A percentile compares a stretch with the other conserved stretches of the same genome.
phyloP scores from a whole-genome alignment of 2,888 invertebrate genomes.

The Muschampia plurimacula region DNA sequence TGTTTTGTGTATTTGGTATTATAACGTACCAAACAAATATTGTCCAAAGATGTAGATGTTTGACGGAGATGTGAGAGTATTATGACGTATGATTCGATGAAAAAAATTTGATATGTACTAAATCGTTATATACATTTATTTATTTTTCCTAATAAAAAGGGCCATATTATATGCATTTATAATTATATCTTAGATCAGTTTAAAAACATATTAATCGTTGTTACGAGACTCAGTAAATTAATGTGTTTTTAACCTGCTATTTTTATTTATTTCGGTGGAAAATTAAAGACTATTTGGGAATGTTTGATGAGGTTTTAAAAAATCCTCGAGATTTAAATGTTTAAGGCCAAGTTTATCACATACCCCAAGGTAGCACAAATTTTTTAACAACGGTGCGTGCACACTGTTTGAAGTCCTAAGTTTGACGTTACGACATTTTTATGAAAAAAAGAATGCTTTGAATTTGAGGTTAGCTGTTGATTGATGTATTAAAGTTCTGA shows the following conservation, averaged over 20 bases:
- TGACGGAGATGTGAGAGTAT: conserved; percentile 47
- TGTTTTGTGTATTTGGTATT: conserved; percentile 52
- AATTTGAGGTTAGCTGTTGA: not conserved
- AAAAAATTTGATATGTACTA: conserved; percentile 56
- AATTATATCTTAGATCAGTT: not conserved
- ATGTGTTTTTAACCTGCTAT: not conserved
- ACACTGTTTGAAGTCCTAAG: conserved; percentile 44
- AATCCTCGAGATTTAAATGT: conserved; percentile 51
- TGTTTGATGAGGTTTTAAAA: conserved; percentile 58
- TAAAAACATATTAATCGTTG: not conserved
- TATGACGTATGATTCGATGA: conserved; percentile 35
- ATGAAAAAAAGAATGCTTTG: not conserved
- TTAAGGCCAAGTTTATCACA: conserved; percentile 57
- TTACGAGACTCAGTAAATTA: not conserved
- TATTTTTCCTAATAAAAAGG: conserved; percentile 70
- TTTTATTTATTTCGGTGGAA: conserved; percentile 56
- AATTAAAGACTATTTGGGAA: conserved; percentile 42
- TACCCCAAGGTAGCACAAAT: conserved; percentile 73
- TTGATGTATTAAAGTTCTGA: not conserved
- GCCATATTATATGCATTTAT: conserved; percentile 70
- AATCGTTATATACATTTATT: conserved; percentile 59
- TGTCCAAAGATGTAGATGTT: conserved; percentile 75
- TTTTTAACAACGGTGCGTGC: conserved; percentile 56
- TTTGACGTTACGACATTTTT: not conserved
- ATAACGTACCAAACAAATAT: conserved; percentile 67